These are phyloP conservation scores for Cyphomyrmex costatus DNA, from an alignment of 1,140 invertebrate species.

Conservation along the genomic window DNA sequence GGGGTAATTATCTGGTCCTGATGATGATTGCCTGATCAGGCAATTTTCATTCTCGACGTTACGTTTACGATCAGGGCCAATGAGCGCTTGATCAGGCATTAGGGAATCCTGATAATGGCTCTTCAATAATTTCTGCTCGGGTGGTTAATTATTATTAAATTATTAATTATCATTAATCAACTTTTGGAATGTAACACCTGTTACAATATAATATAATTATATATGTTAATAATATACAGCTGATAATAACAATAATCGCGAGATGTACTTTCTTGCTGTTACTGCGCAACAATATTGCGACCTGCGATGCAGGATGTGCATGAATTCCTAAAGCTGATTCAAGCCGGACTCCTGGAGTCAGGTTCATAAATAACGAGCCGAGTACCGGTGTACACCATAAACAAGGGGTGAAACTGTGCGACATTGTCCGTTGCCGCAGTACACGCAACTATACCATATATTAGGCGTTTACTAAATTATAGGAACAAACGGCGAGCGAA, in stretches of 20 bases:
- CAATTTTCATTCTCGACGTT: too few species aligned
- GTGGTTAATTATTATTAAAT: not conserved
- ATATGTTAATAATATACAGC: too few species aligned
- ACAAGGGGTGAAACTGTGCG: slow-evolving; percentile 28
- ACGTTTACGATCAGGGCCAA: too few species aligned
- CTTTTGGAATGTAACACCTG: not conserved
- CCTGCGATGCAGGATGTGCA: not conserved
- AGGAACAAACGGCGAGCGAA: slow-evolving; percentile 22
- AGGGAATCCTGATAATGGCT: too few species aligned
- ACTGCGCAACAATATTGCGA: not conserved
- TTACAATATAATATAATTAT: too few species aligned
- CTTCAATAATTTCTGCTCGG: too few species aligned
- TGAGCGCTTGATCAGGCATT: too few species aligned
- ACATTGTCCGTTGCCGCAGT: not conserved
- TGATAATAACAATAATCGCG: not conserved
- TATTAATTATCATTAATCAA: slow-evolving; percentile 12
- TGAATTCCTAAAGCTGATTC: slow-evolving; percentile 7
- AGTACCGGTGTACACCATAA: slow-evolving; percentile 9
- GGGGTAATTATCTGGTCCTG: too few species aligned
- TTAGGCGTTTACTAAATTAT: slow-evolving; percentile 55
- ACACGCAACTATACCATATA: slow-evolving; percentile 34
- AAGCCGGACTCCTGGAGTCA: slow-evolving; percentile 29
- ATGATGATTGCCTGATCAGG: too few species aligned
- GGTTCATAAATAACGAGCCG: slow-evolving; percentile 15
- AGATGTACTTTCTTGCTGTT: not conserved